phyloP scores from a whole-genome alignment of 2,888 invertebrate genomes.

The Sussaba pulchella region DNA sequence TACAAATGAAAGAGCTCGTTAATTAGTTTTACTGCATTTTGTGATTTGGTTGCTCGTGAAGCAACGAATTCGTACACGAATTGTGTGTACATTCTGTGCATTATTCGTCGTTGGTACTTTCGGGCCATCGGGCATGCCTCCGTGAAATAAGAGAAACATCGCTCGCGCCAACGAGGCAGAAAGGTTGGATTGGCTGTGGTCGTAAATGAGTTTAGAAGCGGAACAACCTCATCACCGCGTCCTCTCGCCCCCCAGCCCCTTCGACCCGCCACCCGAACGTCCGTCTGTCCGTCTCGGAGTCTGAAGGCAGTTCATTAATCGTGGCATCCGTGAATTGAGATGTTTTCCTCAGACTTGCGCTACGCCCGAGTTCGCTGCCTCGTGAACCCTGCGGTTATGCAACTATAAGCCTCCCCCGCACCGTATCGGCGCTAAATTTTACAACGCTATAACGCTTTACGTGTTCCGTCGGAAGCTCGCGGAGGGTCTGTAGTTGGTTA shows the following conservation, averaged over 20 bases:
- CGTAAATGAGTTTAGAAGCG: conserved; percentile 47
- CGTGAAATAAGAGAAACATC: neutral
- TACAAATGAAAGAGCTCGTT: no score
- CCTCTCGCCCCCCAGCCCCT: neutral
- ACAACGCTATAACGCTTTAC: conserved; percentile 49
- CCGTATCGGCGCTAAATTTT: conserved; percentile 1
- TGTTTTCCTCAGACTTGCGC: conserved; percentile 15
- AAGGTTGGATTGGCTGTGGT: conserved; percentile 32
- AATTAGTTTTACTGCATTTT: no score
- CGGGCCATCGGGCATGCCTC: neutral
- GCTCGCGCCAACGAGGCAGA: neutral
- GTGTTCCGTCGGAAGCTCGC: conserved; percentile 27
- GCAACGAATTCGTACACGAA: neutral
- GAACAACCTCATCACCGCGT: conserved; percentile 26
- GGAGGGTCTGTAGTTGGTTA: conserved; percentile 26
- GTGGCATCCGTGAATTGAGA: conserved; percentile 57
- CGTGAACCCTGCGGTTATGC: conserved; percentile 43
- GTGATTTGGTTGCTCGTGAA: no score
- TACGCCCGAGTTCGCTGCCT: neutral
- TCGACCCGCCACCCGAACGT: neutral
- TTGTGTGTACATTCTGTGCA: neutral
- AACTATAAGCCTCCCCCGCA: conserved; percentile 32
- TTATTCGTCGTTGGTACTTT: conserved; percentile 7
- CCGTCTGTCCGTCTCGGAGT: conserved; percentile 44
- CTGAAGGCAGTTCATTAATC: conserved; percentile 61